A percentile compares a stretch with the other conserved stretches of the same genome.
These are phyloP conservation scores for Luscinia megarhynchos DNA, from an alignment of 2,797 vertebrate species.

Conservation along the genomic window DNA sequence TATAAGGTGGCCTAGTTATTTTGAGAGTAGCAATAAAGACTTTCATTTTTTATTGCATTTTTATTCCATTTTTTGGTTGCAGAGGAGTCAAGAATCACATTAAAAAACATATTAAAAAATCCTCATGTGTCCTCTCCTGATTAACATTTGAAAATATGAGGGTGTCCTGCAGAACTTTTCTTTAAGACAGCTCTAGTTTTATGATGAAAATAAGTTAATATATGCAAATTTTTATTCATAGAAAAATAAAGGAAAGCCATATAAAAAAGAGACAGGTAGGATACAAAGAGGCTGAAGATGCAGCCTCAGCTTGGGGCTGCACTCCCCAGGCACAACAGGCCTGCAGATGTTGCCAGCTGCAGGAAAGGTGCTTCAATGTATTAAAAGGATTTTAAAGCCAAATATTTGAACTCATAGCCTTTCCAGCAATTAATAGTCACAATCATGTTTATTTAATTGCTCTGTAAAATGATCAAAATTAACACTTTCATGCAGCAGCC, in stretches of 20 bases:
- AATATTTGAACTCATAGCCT: rapidly evolving
- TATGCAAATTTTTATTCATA: neutral
- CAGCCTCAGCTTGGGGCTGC: neutral
- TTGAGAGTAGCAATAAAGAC: neutral
- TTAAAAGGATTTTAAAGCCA: neutral
- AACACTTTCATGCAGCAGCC: neutral
- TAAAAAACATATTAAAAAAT: neutral
- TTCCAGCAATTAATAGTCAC: neutral
- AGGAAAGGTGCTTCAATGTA: too few species aligned
- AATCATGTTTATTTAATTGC: neutral
- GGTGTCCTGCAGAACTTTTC: neutral
- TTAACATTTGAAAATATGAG: neutral
- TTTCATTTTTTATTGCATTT: neutral
- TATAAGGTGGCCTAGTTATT: neutral
- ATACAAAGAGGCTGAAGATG: neutral
- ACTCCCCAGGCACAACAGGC: neutral
- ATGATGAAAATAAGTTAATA: neutral
- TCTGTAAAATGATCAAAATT: neutral
- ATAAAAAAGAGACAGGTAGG: neutral
- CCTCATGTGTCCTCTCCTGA: neutral
- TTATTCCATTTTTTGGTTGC: neutral
- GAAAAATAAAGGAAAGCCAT: neutral
- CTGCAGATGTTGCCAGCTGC: neutral
- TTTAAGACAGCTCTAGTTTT: neutral
- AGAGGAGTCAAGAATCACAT: neutral